These are phyloP conservation scores for Xenus cinereus DNA, from an alignment of 2,113 vertebrate genomes.

Conservation along the genomic window DNA sequence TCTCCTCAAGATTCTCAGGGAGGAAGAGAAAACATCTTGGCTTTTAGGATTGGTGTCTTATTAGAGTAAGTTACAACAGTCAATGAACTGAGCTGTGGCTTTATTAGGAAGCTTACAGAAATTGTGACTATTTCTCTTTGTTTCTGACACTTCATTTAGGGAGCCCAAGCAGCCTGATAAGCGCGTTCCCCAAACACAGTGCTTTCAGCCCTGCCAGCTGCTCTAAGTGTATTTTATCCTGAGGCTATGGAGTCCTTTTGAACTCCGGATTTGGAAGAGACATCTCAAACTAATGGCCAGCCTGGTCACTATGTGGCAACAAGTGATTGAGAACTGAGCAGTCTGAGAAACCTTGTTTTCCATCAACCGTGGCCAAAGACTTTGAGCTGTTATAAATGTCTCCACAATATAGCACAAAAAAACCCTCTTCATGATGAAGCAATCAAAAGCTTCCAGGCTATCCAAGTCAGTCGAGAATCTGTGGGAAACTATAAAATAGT, in stretches of 20 bases:
- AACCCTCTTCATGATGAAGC: not conserved
- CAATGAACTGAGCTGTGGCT: not conserved
- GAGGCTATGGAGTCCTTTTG: not conserved
- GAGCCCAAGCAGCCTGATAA: not conserved
- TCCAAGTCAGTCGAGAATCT: not conserved
- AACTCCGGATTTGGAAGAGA: not conserved
- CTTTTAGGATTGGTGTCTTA: not conserved
- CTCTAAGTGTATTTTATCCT: not conserved
- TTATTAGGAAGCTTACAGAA: not conserved
- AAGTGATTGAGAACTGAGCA: not conserved
- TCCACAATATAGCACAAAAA: not conserved
- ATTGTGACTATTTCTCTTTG: not conserved
- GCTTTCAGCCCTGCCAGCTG: not conserved
- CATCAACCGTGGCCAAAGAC: not conserved
- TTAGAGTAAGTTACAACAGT: not conserved
- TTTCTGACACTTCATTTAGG: not conserved
- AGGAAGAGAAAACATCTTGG: not conserved
- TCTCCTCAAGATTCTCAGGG: not conserved
- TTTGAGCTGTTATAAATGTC: not conserved
- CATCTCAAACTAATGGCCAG: not conserved
- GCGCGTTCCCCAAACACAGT: not conserved
- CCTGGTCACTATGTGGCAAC: not conserved
- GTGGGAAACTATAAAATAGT: not conserved
- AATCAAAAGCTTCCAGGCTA: not conserved
- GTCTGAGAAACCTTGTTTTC: not conserved